Percentiles rank a stretch among this genome's conserved stretches.
phyloP scores from a whole-genome alignment of 2,113 vertebrate genomes.

The Fregata magnificens region DNA sequence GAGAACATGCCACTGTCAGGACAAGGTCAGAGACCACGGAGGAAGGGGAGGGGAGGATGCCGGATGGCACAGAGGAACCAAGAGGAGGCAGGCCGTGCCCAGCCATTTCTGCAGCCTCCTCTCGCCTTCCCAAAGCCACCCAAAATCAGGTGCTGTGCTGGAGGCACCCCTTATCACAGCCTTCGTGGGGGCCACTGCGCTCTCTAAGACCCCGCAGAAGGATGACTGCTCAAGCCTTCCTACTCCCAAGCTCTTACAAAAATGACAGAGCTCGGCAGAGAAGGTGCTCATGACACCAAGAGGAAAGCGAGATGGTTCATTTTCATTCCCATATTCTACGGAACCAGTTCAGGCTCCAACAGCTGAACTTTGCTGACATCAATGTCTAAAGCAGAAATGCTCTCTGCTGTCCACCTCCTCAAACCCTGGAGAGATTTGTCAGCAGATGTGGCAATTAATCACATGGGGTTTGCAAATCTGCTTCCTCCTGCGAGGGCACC shows the following conservation, averaged over 20 bases:
- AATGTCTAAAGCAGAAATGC: neutral
- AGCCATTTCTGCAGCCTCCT: neutral
- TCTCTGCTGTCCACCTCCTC: neutral
- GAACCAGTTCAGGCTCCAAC: neutral
- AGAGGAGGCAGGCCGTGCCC: neutral
- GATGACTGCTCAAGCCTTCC: neutral
- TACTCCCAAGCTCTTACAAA: neutral
- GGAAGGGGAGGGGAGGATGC: neutral
- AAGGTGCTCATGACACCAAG: neutral
- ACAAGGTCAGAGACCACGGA: constrained; percentile 6
- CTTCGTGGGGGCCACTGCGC: accelerated
- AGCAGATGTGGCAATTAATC: neutral
- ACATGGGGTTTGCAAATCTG: neutral
- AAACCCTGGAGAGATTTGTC: neutral
- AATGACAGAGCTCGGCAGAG: neutral
- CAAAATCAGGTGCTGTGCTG: accelerated
- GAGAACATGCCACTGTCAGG: neutral
- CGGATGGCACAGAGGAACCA: neutral
- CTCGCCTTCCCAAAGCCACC: neutral
- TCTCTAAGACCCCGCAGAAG: neutral
- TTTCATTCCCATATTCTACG: neutral
- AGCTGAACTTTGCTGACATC: neutral
- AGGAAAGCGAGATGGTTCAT: neutral
- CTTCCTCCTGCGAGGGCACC: accelerated
- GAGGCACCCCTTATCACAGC: neutral